These are phyloP conservation scores for Pherbina coryleti DNA, from an alignment of 2,888 invertebrate genomes.

Conservation along the genomic window DNA sequence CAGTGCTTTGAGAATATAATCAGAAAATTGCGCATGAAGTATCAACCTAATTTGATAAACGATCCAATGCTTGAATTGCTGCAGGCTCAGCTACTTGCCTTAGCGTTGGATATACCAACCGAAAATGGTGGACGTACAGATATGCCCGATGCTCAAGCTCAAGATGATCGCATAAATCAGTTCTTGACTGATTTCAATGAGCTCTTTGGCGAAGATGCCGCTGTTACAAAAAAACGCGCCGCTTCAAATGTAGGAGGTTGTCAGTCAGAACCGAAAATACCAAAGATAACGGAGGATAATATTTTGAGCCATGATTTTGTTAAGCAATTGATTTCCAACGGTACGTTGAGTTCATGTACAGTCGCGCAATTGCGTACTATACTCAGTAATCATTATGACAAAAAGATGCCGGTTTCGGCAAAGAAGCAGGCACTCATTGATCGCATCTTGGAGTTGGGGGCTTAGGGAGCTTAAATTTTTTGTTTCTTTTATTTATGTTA, in stretches of 20 bases:
- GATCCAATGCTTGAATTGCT: conserved; percentile 77
- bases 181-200: conserved; percentile 54
- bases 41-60: conserved; percentile 75
- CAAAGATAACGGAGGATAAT: conserved; percentile 52
- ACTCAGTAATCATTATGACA: conserved; percentile 53
- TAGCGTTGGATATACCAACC: conserved; percentile 75
- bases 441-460: conserved; percentile 44
- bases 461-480: background rate
- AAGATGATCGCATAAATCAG: conserved; percentile 61
- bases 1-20: conserved; percentile 74
- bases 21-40: conserved; percentile 73
- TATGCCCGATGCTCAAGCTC: conserved; percentile 59
- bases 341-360: conserved; percentile 53
- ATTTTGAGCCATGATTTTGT: conserved; percentile 53
- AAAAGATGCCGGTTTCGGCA: conserved; percentile 43
- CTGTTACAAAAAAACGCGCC: conserved; percentile 53
- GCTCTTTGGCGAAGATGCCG: conserved; percentile 55
- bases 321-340: conserved; percentile 49
- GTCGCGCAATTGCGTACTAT: conserved; percentile 54
- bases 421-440: conserved; percentile 55
- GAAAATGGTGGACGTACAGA: conserved; percentile 66
- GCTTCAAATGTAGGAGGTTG: conserved; percentile 42
- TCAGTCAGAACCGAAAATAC: conserved; percentile 50
- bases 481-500: background rate
- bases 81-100: conserved; percentile 76